These are phyloP conservation scores for Adoxophyes honmai DNA, from an alignment of 1,140 invertebrate species.

Conservation along the genomic window DNA sequence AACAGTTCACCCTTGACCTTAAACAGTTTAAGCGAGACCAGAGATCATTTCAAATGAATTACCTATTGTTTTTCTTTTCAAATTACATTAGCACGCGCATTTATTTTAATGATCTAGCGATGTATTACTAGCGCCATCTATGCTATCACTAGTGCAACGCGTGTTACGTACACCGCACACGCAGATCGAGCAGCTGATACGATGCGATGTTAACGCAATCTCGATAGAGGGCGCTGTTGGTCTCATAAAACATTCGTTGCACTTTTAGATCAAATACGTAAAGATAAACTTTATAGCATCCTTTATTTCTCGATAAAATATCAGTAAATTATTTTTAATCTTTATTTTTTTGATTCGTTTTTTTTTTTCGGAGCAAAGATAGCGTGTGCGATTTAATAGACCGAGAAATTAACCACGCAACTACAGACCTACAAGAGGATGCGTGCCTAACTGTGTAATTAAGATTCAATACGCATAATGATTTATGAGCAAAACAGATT, in stretches of 20 bases:
- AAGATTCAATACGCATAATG: too few relatives aligned
- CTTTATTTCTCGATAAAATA: too few relatives aligned
- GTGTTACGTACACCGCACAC: not conserved
- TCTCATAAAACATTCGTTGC: not conserved
- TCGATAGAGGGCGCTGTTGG: not conserved
- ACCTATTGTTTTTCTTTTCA: too few relatives aligned
- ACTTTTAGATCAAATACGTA: not conserved
- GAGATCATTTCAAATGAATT: too few relatives aligned
- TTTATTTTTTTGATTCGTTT: too few relatives aligned
- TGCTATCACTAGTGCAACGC: not conserved
- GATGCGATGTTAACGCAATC: not conserved
- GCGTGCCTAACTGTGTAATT: not conserved
- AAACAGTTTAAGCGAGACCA: too few relatives aligned
- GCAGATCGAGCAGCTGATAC: conserved; percentile 1
- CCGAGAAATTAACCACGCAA: conserved; percentile 5
- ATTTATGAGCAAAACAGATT: too few relatives aligned
- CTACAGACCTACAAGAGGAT: not conserved
- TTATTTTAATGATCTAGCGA: too few relatives aligned
- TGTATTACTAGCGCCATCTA: not conserved
- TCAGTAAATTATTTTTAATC: too few relatives aligned
- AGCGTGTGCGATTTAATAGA: conserved; percentile 2
- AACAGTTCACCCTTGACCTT: too few relatives aligned
- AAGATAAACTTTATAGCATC: not conserved
- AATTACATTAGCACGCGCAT: too few relatives aligned
- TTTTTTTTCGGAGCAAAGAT: not conserved